Evolutionary conservation across 2,797 vertebrate genomes (phyloP), one percentile per base, ranked within the genome.

Genomic region (Enteromius trimaculatus): DNA sequence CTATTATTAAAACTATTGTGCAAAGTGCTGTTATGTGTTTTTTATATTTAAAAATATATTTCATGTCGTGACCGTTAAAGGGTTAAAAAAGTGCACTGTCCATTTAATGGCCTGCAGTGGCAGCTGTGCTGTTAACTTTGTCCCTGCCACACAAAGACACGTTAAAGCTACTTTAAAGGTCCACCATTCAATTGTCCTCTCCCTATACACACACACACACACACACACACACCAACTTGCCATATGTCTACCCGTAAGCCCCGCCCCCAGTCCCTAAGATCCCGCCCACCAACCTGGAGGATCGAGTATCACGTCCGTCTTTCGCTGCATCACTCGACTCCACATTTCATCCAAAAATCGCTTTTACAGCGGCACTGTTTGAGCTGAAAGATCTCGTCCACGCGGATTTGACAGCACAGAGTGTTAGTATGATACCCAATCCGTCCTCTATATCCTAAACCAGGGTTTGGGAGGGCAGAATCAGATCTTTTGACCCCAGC

Each of bases 261-360:
- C 87, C 89, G 77, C 92, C 93, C 89, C 89, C 88, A 79, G 62
- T 34, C 88, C 55, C 26, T 34, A 75, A 77, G 91, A 87, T 91
- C 92, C 92, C 94, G 91, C 92, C 87, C 91, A 89, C 90, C 91
- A 92, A 93, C 93, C 92, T 93, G 76, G 92, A 92, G 91, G 92
- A 93, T 95, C 93, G 88, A 90, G 79, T 95, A 94, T 93, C 94
- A 76, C 81, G 86, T 91, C 89, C 83, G 89, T 90, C 80, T 87
- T 78, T 70, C 65, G 80, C 66, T 88, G 84, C 87, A 58, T 83
- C 84, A 26, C 92, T 90, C 92, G 4, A 53, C 65, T 83, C 66
- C 44, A 23, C 60, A 72, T 77, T 84, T 75, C 86, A 84, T 72
- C 80, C 75, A 78, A 79, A 83, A 64, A 31, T 80, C 68, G 21